Evolutionary conservation across 2,797 vertebrate species (phyloP), one percentile per base, ranked within the genome.

Genomic region (Characodon lateralis): DNA sequence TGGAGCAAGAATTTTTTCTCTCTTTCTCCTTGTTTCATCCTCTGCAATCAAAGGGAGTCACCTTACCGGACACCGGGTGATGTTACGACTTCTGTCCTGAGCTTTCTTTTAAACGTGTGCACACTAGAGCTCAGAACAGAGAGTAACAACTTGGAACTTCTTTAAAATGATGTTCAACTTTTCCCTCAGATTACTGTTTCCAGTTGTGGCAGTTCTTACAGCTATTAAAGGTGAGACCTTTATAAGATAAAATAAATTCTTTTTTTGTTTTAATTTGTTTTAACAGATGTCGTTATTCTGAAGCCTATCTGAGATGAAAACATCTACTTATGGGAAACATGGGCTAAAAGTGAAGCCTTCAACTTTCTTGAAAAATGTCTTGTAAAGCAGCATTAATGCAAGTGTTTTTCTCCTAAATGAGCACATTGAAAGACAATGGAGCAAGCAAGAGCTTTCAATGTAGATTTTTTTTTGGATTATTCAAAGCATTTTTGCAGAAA

Each of bases 161-260:
- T 72, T 76, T n/a, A 87, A 79, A 50, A 94, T 83, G 89, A 91
- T 70, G 91, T 83, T 72, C 76, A 78, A 68, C 80, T 79, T 87
- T 58, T 7, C 66, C 71, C 73, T 74, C 61, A 39, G 79, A 12
- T 72, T 81, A 1, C 39, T 90, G 59, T 43, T 90, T 73, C 80
- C 69, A 24, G 31, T 88, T 5, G 73, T 87, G 26, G 88, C 80
- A 59, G 72, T 89, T 55, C 48, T 93, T 4, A 46, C 88, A 65
- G 79, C 85, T 76, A 70, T 88, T 13, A 65, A 82, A 90, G 93
- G 94, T 95, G 88, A 91, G 92, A 43, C 28, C 13, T 35, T 6
- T 69, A 46, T 46, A 20, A 70, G 26, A 28, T 48, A 1, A 2
- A 6, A 24, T 3, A 26, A 63, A 28, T 6, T 10, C 0, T 39